These are phyloP conservation scores for Acropternis orthonyx DNA, from an alignment of 2,797 vertebrate species.

Conservation along the genomic window DNA sequence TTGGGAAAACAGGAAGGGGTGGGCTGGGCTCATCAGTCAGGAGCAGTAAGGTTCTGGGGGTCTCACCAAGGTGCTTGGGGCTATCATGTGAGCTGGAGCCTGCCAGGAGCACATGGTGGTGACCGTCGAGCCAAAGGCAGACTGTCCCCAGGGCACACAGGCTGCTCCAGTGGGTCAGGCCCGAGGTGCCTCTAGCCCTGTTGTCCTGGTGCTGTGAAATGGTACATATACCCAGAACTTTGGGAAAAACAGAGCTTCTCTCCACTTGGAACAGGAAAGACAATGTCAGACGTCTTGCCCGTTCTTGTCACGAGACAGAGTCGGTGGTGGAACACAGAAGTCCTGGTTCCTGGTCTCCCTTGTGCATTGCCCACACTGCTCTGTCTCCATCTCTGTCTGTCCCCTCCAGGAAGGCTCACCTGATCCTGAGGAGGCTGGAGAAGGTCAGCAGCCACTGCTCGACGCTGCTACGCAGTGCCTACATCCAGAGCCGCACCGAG, in stretches of 20 bases:
- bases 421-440: conserved; percentile 90
- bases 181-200: background rate
- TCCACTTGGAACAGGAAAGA: background rate
- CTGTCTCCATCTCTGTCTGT: background rate
- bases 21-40: background rate
- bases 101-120: background rate
- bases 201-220: background rate
- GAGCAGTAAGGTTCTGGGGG: background rate
- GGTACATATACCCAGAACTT: background rate
- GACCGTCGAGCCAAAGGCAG: background rate
- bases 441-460: conserved; percentile 89
- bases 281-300: background rate
- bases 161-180: background rate
- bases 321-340: background rate
- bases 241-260: background rate
- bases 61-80: background rate
- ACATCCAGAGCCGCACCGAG: conserved; percentile 96
- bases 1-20: background rate
- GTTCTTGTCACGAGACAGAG: background rate
- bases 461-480: conserved; percentile 87
- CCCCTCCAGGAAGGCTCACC: conserved; percentile 88
- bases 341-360: background rate
- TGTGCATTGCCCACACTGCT: background rate
- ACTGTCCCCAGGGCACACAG: too few relatives aligned
- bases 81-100: background rate